Base-by-base conservation (phyloP, 1,140 invertebrate species). In the Hyles euphorbiae region DNA sequence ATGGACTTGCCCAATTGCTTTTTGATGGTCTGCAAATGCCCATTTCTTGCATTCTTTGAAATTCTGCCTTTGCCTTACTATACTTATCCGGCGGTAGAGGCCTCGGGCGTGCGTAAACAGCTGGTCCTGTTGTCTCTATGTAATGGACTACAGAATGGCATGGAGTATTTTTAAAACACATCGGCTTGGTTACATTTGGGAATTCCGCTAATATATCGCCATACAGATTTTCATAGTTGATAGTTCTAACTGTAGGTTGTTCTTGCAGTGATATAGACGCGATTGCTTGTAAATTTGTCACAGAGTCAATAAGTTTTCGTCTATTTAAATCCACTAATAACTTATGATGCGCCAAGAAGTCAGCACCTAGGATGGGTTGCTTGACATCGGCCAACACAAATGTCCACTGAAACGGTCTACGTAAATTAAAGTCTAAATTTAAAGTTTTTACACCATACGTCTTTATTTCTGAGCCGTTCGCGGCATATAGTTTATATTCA, bases 301-400 rank as follows among this genome's bases (percentile, higher is more conserved):
- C 33, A 4, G 11, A 7, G 12, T 51, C 49, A 22, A 51, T 12
- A 32, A 51, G 8, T 5, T 32, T 51, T 4, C 12, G 12, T 7
- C 22, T 34, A 34, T n/a, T 5, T 22, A 47, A 47, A 3, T 47
- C 49, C 4, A 51, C 12, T 12, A 34, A 11, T 7, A 51, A 22
- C 4, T 51, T 51, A 33, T 51, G 33, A 51, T 45, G 43, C 3
- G 40, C 9, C 12, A 55, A 45, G 12, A 55, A 55, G 45, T 55
- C 53, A 6, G 53, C 53, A 6, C 53, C 53, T 11, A 55, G 3
- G 12, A 55, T 55, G 10, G 40, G 53, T 8, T 44, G 53, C 22
- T 55, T 55, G 10, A 55, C 43, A 45, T 83, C 73, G 3, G 81
- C 81, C 0, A 89, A 56, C 3, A 84, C 54, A 49, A 88, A 89